Conservation (phyloP, 2,888 invertebrate genomes). For the Xestobium rufovillosum region DNA sequence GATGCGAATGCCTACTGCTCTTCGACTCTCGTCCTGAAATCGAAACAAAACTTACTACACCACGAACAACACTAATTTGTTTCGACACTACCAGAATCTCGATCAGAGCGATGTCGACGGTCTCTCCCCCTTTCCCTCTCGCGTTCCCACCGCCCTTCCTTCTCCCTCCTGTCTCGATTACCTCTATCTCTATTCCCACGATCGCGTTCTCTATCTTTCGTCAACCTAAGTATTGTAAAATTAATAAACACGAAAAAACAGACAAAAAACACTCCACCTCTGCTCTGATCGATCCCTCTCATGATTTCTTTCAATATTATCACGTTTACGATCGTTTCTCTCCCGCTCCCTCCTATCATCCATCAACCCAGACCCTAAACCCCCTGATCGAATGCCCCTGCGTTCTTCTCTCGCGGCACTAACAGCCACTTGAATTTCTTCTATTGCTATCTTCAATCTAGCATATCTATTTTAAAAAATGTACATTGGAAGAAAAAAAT, state of each 20-base stretch:
- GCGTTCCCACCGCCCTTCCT: conserved; percentile 26
- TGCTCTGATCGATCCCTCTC: conserved; percentile 29
- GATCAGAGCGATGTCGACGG: conserved; percentile 35
- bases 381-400: conserved; percentile 28
- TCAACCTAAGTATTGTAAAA: conserved; percentile 5
- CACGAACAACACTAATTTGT: neutral
- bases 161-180: conserved; percentile 32
- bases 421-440: conserved; percentile 56
- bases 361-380: conserved; percentile 31
- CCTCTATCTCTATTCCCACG: conserved; percentile 29
- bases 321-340: conserved; percentile 20
- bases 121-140: conserved; percentile 25
- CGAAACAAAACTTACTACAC: conserved; percentile 8
- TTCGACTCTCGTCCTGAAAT: conserved; percentile 26
- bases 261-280: conserved; percentile 22
- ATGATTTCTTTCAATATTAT: conserved; percentile 18
- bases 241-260: neutral
- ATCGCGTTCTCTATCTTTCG: conserved; percentile 21
- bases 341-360: conserved; percentile 23
- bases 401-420: conserved; percentile 52
- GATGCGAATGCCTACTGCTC: conserved; percentile 32
- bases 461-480: conserved; percentile 47
- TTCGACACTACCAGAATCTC: conserved; percentile 31
- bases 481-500: conserved; percentile 4
- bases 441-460: conserved; percentile 60